phyloP scores from a whole-genome alignment of 2,113 vertebrate genomes.

The Apodemus speciosus region DNA sequence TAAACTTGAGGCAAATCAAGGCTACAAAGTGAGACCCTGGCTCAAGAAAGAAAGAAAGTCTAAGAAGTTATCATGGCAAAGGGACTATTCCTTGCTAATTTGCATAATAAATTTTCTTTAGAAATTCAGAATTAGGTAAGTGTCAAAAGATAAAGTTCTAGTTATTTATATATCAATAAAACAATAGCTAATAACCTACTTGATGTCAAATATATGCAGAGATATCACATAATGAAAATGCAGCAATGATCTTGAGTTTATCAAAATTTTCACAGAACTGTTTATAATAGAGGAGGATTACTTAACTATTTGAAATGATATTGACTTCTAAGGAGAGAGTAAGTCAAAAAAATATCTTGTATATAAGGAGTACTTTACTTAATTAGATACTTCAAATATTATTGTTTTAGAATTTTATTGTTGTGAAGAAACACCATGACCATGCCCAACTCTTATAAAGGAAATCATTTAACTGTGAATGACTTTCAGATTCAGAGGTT shows the following conservation, averaged over 20 bases:
- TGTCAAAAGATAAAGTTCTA: neutral
- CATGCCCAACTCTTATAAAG: neutral
- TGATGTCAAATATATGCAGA: neutral
- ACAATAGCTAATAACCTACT: neutral
- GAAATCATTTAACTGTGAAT: neutral
- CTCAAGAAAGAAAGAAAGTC: neutral
- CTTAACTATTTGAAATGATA: constrained; percentile 23
- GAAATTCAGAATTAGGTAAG: neutral
- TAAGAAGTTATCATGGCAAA: neutral
- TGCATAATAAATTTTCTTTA: neutral
- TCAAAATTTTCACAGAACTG: neutral
- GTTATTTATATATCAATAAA: constrained; percentile 22
- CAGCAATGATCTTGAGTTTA: neutral
- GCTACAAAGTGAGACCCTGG: neutral
- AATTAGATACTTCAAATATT: constrained; percentile 25
- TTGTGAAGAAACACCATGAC: neutral
- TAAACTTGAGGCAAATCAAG: neutral
- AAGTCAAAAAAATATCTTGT: neutral
- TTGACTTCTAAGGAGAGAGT: constrained; percentile 35
- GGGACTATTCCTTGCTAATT: constrained; percentile 9
- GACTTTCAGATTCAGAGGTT: neutral
- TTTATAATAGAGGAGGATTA: neutral
- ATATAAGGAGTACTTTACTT: neutral
- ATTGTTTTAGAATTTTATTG: neutral
- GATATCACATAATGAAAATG: neutral